phyloP scores from a whole-genome alignment of 2,797 vertebrate genomes.

The Pseudomugil gertrudae region DNA sequence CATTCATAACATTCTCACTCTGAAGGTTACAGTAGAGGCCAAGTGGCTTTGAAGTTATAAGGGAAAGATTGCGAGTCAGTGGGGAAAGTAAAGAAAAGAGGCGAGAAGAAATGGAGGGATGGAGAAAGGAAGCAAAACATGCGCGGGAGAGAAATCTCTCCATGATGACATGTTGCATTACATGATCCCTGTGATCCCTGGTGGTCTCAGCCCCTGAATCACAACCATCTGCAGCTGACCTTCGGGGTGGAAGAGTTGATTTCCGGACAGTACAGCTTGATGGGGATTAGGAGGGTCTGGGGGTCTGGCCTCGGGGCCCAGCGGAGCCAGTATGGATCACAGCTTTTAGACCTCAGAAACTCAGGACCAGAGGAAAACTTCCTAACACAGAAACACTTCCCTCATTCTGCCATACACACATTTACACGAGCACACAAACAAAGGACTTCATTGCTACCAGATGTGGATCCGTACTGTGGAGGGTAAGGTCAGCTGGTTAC shows the following conservation, averaged over 20 bases:
- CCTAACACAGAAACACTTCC: constrained; percentile 65
- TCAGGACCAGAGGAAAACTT: constrained; percentile 60
- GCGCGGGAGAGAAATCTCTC: constrained; percentile 33
- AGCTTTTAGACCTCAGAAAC: constrained; percentile 43
- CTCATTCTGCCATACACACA: constrained; percentile 51
- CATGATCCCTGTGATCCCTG: constrained; percentile 60
- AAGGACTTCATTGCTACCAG: constrained; percentile 75
- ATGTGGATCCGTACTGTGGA: constrained; percentile 68
- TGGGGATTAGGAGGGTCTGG: constrained; percentile 57
- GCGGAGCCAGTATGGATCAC: constrained; percentile 55
- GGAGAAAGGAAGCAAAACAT: constrained; percentile 17
- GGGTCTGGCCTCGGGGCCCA: constrained; percentile 57
- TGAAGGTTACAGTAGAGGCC: constrained; percentile 39
- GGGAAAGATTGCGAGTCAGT: constrained; percentile 17
- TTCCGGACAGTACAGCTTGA: constrained; percentile 40
- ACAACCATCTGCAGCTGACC: constrained; percentile 68
- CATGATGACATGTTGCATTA: constrained; percentile 70
- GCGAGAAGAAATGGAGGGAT: constrained; percentile 17
- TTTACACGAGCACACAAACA: constrained; percentile 33
- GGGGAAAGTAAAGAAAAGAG: constrained; percentile 12
- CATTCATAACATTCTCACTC: constrained; percentile 49
- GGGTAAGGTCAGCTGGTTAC: constrained; percentile 49
- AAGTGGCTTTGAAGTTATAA: constrained; percentile 48
- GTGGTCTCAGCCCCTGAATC: constrained; percentile 67
- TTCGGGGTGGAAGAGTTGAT: constrained; percentile 65